Evolutionary conservation across 1,140 invertebrate species (phyloP).

Genomic region (Zophobas morio): DNA sequence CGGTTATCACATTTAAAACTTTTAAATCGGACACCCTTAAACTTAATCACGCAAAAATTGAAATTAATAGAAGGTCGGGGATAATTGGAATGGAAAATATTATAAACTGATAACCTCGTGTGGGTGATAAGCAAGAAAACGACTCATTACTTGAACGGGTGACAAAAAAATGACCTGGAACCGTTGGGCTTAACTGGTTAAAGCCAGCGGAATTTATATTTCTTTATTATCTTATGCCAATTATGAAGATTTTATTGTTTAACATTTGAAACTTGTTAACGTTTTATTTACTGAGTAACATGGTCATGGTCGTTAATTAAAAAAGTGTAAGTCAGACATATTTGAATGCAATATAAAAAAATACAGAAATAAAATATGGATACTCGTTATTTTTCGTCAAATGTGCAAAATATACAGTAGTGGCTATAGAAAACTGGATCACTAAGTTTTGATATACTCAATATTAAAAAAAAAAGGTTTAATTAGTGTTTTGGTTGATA

Average conservation of each 20-base stretch:
- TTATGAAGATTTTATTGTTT: neutral
- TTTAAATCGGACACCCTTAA: neutral
- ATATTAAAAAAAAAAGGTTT: no score
- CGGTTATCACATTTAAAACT: no score
- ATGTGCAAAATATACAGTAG: no score
- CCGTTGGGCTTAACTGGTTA: neutral
- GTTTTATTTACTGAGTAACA: neutral
- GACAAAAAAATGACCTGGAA: conserved; percentile 24
- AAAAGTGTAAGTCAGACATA: no score
- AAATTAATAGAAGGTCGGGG: conserved; percentile 14
- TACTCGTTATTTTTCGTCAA: no score
- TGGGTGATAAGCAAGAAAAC: conserved; percentile 10
- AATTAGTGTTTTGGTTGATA: no score
- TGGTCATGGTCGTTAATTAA: no score
- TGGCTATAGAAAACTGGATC: no score
- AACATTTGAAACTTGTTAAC: no score
- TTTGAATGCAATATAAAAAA: no score
- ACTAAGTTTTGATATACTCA: no score
- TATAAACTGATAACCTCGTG: conserved; percentile 5
- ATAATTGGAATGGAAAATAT: conserved; percentile 5
- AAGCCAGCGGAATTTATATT: conserved; percentile 3
- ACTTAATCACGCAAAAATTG: neutral
- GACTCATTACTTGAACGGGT: conserved; percentile 12
- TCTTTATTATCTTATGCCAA: neutral
- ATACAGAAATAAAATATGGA: no score